A percentile compares a stretch with the other conserved stretches of the same genome.
phyloP scores from a whole-genome alignment of 2,888 invertebrate species.

The Gymnosoma rotundatum region DNA sequence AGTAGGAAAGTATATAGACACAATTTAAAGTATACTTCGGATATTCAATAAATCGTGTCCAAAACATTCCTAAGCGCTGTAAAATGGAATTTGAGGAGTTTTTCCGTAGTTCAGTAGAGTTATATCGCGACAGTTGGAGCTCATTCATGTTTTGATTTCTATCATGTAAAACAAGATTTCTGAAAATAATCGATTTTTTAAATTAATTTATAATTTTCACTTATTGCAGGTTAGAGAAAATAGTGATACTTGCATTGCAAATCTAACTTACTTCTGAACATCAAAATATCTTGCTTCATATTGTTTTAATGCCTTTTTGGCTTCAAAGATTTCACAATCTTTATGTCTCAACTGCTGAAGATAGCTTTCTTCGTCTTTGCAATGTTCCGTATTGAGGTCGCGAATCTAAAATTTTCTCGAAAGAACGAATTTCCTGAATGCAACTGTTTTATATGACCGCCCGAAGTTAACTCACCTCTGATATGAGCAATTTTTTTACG shows the following conservation, averaged over 20 bases:
- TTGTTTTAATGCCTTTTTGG: constrained; percentile 39
- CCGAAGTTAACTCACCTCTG: constrained; percentile 70
- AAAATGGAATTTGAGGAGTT: constrained; percentile 56
- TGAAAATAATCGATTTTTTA: not conserved
- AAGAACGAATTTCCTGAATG: not conserved
- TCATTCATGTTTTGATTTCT: constrained; percentile 16
- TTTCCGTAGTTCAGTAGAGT: constrained; percentile 30
- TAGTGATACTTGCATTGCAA: not conserved
- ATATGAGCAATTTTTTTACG: constrained; percentile 74
- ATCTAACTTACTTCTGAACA: constrained; percentile 59
- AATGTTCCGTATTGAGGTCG: constrained; percentile 60
- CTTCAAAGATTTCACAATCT: constrained; percentile 59
- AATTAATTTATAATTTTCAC: not conserved
- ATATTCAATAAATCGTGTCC: constrained; percentile 56
- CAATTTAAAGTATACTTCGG: constrained; percentile 60
- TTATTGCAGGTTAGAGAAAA: too few relatives aligned
- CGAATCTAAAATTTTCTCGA: constrained; percentile 63
- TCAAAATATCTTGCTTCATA: constrained; percentile 54
- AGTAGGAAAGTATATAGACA: constrained; percentile 69
- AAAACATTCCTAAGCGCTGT: constrained; percentile 63
- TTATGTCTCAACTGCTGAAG: constrained; percentile 68
- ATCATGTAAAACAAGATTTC: not conserved
- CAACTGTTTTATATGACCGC: not conserved
- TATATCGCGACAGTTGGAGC: constrained; percentile 18
- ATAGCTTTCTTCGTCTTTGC: constrained; percentile 65